Evolutionary conservation across 2,888 invertebrate species (phyloP).

Genomic region (Sabatieria punctata): DNA sequence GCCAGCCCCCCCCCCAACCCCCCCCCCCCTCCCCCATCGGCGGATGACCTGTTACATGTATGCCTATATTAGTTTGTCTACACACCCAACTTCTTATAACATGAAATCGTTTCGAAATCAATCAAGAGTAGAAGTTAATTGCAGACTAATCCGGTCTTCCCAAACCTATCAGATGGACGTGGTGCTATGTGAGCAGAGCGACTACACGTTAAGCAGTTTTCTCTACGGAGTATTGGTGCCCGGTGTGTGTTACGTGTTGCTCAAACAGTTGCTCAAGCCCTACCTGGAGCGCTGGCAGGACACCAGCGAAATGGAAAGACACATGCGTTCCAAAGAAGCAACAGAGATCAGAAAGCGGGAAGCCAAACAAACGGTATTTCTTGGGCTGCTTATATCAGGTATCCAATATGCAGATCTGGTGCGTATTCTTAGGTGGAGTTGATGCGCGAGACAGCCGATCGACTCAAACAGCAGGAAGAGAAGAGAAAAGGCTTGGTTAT

Average conservation of each 20-base stretch:
- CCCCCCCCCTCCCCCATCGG: no score
- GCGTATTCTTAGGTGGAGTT: slow-evolving; percentile 50
- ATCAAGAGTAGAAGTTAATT: not conserved
- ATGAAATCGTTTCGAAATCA: no score
- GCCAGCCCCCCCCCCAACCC: no score
- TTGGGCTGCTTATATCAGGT: not conserved
- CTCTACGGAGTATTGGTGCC: slow-evolving; percentile 24
- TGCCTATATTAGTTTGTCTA: no score
- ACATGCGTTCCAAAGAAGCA: slow-evolving; percentile 1
- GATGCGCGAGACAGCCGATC: slow-evolving; percentile 69
- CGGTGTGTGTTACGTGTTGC: slow-evolving; percentile 13
- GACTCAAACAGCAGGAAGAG: slow-evolving; percentile 61
- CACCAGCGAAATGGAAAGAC: slow-evolving; percentile 8
- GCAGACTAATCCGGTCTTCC: slow-evolving; percentile 7
- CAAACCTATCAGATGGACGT: slow-evolving; percentile 22
- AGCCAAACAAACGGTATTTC: not conserved
- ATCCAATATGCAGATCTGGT: no score
- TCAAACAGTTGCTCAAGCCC: not conserved
- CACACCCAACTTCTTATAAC: no score
- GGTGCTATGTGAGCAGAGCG: slow-evolving; percentile 25
- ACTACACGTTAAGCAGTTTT: slow-evolving; percentile 19
- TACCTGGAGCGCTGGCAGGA: slow-evolving; percentile 5
- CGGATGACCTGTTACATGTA: no score
- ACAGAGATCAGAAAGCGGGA: no score
- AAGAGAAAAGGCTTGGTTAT: slow-evolving; percentile 64